Percentiles rank a stretch among this genome's conserved stretches.
Conservation (phyloP, 2,113 vertebrate species). For the Protobothrops flavoviridis region DNA sequence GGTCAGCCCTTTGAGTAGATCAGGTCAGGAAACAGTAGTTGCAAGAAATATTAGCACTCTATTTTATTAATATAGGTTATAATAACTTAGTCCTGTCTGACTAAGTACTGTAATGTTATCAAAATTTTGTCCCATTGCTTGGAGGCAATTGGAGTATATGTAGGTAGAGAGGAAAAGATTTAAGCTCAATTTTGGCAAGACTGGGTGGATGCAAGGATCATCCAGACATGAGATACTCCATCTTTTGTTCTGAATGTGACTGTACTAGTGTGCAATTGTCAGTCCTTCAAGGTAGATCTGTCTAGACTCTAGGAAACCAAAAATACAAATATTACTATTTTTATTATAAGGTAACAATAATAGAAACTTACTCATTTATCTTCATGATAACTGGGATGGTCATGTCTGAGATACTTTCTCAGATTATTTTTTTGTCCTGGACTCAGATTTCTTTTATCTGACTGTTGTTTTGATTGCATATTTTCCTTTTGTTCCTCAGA, state of each 20-base stretch:
- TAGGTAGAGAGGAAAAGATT: not conserved
- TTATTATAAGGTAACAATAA: not conserved
- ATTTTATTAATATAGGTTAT: not conserved
- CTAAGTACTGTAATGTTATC: not conserved
- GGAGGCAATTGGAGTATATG: not conserved
- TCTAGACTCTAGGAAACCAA: not conserved
- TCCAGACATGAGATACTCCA: not conserved
- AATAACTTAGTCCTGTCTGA: not conserved
- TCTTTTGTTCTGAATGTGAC: not conserved
- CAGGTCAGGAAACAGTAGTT: not conserved
- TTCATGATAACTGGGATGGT: not conserved
- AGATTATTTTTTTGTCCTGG: not conserved
- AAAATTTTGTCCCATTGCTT: not conserved
- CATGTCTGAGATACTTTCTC: not conserved
- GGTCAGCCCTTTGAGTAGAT: not conserved
- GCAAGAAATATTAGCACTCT: not conserved
- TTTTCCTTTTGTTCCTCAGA: not conserved
- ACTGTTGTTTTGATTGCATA: not conserved
- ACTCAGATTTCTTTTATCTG: not conserved
- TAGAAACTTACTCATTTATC: not conserved
- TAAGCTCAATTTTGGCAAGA: not conserved
- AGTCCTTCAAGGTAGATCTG: not conserved
- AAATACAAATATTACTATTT: not conserved
- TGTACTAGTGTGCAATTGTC: not conserved
- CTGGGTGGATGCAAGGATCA: not conserved